phyloP scores from a whole-genome alignment of 2,797 vertebrate species.

The Coregonus sp. region DNA sequence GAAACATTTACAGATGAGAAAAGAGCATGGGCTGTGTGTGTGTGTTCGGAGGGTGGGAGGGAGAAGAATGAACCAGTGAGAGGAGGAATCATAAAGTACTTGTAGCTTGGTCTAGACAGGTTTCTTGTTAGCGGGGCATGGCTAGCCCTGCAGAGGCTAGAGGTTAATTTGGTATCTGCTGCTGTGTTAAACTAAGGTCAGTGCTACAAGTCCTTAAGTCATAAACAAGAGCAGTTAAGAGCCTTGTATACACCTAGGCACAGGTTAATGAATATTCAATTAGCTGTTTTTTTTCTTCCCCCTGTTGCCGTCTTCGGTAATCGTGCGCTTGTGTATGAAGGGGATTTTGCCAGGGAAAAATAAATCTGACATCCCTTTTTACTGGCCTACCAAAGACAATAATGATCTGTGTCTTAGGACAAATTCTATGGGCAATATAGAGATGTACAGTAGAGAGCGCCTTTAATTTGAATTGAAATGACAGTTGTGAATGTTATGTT shows the following conservation, averaged over 20 bases:
- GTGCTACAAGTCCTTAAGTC: constrained; percentile 85
- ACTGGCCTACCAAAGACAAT: constrained; percentile 27
- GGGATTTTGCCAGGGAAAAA: constrained; percentile 49
- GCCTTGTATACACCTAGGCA: constrained; percentile 82
- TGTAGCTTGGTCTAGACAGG: constrained; percentile 82
- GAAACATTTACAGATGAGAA: neutral
- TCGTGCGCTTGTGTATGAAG: constrained; percentile 33
- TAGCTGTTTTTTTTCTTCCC: constrained; percentile 60
- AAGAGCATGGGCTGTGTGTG: constrained; percentile 22
- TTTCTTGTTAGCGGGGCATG: constrained; percentile 84
- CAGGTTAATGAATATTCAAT: constrained; percentile 85
- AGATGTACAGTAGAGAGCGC: neutral
- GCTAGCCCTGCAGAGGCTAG: constrained; percentile 80
- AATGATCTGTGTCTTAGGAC: constrained; percentile 34
- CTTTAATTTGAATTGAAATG: neutral
- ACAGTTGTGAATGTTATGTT: neutral
- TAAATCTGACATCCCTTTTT: constrained; percentile 24
- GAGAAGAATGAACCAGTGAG: constrained; percentile 42
- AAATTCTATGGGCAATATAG: constrained; percentile 16
- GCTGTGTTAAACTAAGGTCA: constrained; percentile 85
- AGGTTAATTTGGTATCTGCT: constrained; percentile 88
- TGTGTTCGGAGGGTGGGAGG: constrained; percentile 27
- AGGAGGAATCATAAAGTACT: constrained; percentile 77
- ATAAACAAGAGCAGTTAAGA: constrained; percentile 85
- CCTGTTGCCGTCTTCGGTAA: constrained; percentile 54